Conservation (phyloP, 2,888 invertebrate genomes). For the Seira ritae region DNA sequence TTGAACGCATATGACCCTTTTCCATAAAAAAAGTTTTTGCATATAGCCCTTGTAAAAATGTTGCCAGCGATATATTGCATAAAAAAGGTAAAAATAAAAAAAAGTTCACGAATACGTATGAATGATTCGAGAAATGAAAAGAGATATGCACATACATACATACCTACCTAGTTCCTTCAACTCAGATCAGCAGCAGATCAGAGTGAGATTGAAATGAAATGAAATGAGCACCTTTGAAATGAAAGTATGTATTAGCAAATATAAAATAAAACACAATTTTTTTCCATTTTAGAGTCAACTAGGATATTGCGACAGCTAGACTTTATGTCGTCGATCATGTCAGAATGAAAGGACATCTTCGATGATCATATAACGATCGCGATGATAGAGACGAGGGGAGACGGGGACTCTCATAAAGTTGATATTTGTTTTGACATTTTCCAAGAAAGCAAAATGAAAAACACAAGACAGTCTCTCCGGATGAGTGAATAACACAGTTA, state of each 20-base stretch:
- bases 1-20: too few species aligned
- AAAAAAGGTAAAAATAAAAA: too few species aligned
- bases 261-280: too few species aligned
- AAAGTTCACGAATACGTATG: conserved; percentile 16
- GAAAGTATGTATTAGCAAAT: too few species aligned
- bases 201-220: too few species aligned
- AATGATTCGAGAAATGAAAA: neutral
- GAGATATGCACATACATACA: too few species aligned
- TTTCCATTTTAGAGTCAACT: neutral
- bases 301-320: conserved; percentile 40
- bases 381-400: conserved; percentile 12
- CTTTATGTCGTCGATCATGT: conserved; percentile 5
- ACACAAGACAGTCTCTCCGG: neutral
- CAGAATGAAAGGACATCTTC: conserved; percentile 12
- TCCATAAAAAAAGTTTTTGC: too few species aligned
- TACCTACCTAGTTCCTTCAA: neutral
- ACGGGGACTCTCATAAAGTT: conserved; percentile 44
- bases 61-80: too few species aligned
- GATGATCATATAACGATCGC: conserved; percentile 9
- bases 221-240: too few species aligned
- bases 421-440: conserved; percentile 32
- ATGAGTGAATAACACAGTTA: conserved; percentile 12
- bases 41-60: too few species aligned
- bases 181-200: too few species aligned
- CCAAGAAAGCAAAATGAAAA: neutral